Base-by-base conservation (phyloP, 2,888 invertebrate species). In the Exocentrus adspersus region DNA sequence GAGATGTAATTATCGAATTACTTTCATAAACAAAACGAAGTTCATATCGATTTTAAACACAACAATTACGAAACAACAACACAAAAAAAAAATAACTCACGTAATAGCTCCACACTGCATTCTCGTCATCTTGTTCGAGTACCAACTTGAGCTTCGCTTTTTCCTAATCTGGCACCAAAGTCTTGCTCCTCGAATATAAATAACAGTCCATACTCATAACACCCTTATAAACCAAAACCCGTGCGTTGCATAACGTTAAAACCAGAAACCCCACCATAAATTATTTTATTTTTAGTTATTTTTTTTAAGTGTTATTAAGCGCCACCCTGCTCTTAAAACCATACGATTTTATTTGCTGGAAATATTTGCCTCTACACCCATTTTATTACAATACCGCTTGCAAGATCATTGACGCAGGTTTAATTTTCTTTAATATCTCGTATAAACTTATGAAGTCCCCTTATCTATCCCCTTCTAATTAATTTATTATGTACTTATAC, bases 371-470 rank as follows among this genome's bases (percentile, higher is more conserved):
- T 37, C 37, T 37, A 37, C 37, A 30, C 9, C n/a, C n/a, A 24
- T 24, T 24, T 24, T 24, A 24, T 24, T 5, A n/a, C n/a, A n/a
- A n/a, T 5, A 24, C 24, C 24, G 24, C 24, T n/a, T n/a, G n/a
- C 16, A 32, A n/a, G 30, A 19, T 17, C 37, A 24, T 16, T 54
- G 54, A 43, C 54, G 54, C 43, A 54, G 43, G 53, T 54, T 4
- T 53, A 12, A 2, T 20, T 54, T 54, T 54, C 24, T 21, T 54
- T 54, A 54, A 28, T 53, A 53, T 54, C 43, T 54, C 43, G 17
- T 9, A 43, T 24, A 54, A 43, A 43, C 54, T 24, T 17, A 45
- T 45, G 54, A 54, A 54, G 28, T 43, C 43, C 24, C 2, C 7
- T 53, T 53, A 53, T 53, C 53, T 54, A 24, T 1, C 10, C n/a